Evolutionary conservation across 2,797 vertebrate species (phyloP), one percentile per base, ranked within the genome.

Genomic region (Buceros bicornis): DNA sequence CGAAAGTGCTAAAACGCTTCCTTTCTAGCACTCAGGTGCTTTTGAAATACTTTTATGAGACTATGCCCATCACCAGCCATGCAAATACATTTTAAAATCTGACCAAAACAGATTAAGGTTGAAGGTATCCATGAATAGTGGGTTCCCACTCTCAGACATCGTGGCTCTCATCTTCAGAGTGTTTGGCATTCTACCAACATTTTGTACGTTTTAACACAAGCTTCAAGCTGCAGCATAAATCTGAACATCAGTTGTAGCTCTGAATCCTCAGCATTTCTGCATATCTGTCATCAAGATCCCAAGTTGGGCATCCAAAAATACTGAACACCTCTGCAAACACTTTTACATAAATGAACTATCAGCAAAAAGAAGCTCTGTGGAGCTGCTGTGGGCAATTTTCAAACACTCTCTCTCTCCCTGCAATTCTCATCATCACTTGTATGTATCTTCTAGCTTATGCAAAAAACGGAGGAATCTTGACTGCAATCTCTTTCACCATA

Each of bases 241-340:
- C 57, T 78, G 69, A 95, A 79, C 26, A 20, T 51, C 80, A 70
- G 53, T 77, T 40, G 37, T 40, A 40, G 37, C 37, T 40, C 37
- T 40, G 37, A 40, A 40, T 28, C 57, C 78, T 91, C 84, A 93
- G 93, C 66, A 85, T 82, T 93, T 95, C 76, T 93, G 78, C 7
- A 1, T 51, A 77, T 58, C 93, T 85, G 74, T 73, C 87, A 93
- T 91, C 84, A 70, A 70, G 84, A 91, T 96, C 82, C 51, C 71
- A 87, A 96, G 93, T 80, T 81, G 89, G 60, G 78, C 87, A 77
- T 85, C 95, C 93, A 96, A 90, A 95, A 95, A 95, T 87, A 95
- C 87, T 18, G 31, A 95, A 64, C 79, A 95, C 89, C 93, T 89
- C 89, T 87, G 79, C 60, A 91, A 89, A 91, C 64, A 80, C 82